phyloP scores from a whole-genome alignment of 1,140 invertebrate genomes.

The Drosophila kanapiae region DNA sequence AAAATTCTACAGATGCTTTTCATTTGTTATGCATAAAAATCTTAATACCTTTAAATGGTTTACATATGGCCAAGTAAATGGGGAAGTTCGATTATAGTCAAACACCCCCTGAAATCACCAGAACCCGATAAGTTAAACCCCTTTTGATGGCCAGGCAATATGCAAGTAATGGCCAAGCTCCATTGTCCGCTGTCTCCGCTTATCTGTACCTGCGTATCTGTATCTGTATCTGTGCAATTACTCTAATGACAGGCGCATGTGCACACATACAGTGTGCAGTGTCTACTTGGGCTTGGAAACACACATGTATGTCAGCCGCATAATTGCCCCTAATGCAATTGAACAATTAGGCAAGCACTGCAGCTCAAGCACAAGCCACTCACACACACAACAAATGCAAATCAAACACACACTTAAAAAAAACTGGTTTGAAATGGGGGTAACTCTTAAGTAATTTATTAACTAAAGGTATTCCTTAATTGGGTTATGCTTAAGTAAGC shows the following conservation, averaged over 20 bases:
- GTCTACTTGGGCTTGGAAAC: constrained; percentile 19
- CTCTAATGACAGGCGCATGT: constrained; percentile 37
- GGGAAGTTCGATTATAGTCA: not conserved
- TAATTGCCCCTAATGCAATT: constrained; percentile 63
- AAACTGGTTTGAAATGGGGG: not conserved
- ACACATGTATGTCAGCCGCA: constrained; percentile 47
- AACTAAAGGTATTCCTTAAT: not conserved
- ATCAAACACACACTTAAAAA: constrained; percentile 22
- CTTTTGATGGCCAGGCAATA: constrained; percentile 13
- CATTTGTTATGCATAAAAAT: constrained; percentile 11
- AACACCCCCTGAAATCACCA: not conserved
- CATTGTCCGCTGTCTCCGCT: constrained; percentile 7
- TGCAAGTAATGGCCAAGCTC: constrained; percentile 25
- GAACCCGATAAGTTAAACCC: not conserved
- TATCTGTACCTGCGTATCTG: constrained; percentile 29
- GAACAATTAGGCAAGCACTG: constrained; percentile 54
- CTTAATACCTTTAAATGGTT: not conserved
- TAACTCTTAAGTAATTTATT: not conserved
- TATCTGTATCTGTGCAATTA: constrained; percentile 36
- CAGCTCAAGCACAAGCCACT: constrained; percentile 23
- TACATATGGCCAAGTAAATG: not conserved
- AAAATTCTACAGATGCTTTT: not conserved
- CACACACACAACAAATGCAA: constrained; percentile 34
- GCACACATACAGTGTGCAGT: not conserved
- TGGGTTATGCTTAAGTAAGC: not conserved